Evolutionary conservation across 2,113 vertebrate species (phyloP).

Genomic region (Petromus typicus): DNA sequence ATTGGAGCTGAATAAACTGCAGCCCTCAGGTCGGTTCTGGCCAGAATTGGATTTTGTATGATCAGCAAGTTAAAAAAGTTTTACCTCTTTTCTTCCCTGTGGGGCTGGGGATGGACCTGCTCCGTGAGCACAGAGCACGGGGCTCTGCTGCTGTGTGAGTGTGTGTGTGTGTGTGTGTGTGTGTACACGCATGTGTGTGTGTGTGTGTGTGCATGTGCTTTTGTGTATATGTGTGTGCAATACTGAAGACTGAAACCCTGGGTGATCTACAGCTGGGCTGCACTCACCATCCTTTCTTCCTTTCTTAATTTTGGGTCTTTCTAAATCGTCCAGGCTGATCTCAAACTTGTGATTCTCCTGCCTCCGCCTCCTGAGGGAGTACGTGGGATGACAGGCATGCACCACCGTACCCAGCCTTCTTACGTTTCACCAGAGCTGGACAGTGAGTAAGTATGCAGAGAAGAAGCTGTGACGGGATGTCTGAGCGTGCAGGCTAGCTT

Average conservation of each 20-base stretch:
- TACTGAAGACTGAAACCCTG: neutral
- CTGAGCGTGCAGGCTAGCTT: neutral
- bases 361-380: neutral
- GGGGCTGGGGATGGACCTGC: neutral
- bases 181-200: no score
- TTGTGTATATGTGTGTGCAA: neutral
- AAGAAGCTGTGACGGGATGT: neutral
- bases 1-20: neutral
- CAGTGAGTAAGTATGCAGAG: slow-evolving; percentile 10
- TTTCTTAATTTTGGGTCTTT: neutral
- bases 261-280: neutral
- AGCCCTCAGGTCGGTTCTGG: neutral
- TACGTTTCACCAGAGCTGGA: neutral
- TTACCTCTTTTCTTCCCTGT: neutral
- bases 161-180: neutral
- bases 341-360: neutral
- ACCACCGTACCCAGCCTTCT: neutral
- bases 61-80: neutral
- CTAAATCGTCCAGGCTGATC: neutral
- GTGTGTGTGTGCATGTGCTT: neutral
- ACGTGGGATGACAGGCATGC: neutral
- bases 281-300: neutral
- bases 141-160: no score
- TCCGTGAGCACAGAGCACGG: neutral
- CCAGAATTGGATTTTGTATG: neutral